These are phyloP conservation scores for Colletes collaris DNA, from an alignment of 2,888 invertebrate genomes.

Conservation along the genomic window DNA sequence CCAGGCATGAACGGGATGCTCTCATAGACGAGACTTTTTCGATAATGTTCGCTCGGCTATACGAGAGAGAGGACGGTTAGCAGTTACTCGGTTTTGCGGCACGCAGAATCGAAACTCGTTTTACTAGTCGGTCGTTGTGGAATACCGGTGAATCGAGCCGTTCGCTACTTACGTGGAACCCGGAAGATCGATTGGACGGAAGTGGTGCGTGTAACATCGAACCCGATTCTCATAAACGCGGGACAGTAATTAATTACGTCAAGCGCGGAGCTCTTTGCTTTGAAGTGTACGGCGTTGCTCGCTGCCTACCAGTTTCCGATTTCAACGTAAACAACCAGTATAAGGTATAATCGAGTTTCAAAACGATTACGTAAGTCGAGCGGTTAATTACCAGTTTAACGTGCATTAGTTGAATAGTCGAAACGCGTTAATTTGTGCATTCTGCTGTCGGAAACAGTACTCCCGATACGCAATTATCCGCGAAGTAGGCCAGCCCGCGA, in stretches of 20 bases:
- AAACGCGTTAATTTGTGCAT: too few species aligned
- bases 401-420: too few species aligned
- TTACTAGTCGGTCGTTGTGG: conserved; percentile 55
- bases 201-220: conserved; percentile 45
- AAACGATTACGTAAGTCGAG: conserved; percentile 15
- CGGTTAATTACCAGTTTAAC: neutral
- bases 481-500: too few species aligned
- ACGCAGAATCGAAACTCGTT: conserved; percentile 56
- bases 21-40: conserved; percentile 22
- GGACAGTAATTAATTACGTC: conserved; percentile 45
- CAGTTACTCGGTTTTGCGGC: conserved; percentile 34
- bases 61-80: conserved; percentile 10
- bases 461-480: too few species aligned
- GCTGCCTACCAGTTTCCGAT: neutral
- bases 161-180: conserved; percentile 59
- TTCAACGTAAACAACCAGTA: conserved; percentile 10
- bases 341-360: neutral
- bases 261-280: neutral
- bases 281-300: neutral
- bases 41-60: conserved; percentile 26
- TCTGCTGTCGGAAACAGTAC: too few species aligned
- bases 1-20: conserved; percentile 18
- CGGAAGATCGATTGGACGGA: conserved; percentile 65
- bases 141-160: conserved; percentile 58
- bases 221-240: conserved; percentile 44